A percentile compares a stretch with the other conserved stretches of the same genome.
These are phyloP conservation scores for Aproaerema taeniolella DNA, from an alignment of 2,888 invertebrate genomes.

Conservation along the genomic window DNA sequence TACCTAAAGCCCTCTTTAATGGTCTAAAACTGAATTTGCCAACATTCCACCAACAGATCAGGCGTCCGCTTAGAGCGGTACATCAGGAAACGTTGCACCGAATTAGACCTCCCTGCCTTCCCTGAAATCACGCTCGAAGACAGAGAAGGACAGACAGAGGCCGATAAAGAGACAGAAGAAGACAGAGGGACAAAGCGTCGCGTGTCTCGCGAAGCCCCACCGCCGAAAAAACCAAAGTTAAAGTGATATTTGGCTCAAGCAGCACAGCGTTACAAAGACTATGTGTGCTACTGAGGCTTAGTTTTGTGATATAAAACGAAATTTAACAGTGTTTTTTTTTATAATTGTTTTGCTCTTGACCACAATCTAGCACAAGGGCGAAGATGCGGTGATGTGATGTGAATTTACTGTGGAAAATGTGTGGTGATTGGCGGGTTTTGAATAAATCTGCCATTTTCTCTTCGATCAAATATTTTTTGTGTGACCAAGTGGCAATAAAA, in stretches of 20 bases:
- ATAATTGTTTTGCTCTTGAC: no score
- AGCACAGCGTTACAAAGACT: slow-evolving; percentile 36
- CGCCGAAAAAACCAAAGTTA: slow-evolving; percentile 40
- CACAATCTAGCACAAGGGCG: no score
- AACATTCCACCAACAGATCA: slow-evolving; percentile 74
- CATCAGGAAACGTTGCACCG: slow-evolving; percentile 83
- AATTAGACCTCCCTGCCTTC: slow-evolving; percentile 76
- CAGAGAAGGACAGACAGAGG: slow-evolving; percentile 20
- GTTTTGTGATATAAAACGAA: no score
- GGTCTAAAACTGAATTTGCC: neutral
- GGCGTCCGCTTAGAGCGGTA: slow-evolving; percentile 84
- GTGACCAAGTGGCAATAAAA: no score
- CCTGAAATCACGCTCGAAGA: slow-evolving; percentile 51
- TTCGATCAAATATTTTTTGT: no score
- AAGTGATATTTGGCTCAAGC: slow-evolving; percentile 41
- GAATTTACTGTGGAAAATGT: no score
- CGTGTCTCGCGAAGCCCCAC: slow-evolving; percentile 31
- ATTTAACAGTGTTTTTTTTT: no score
- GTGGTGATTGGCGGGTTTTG: no score
- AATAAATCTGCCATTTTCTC: no score
- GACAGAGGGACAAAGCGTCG: slow-evolving; percentile 21
- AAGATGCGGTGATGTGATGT: no score
- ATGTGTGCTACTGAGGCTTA: slow-evolving; percentile 42
- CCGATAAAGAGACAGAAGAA: slow-evolving; percentile 15
- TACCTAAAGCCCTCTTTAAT: neutral